These are phyloP conservation scores for Zaprionus lineosus DNA, from an alignment of 2,888 invertebrate species.

Conservation along the genomic window DNA sequence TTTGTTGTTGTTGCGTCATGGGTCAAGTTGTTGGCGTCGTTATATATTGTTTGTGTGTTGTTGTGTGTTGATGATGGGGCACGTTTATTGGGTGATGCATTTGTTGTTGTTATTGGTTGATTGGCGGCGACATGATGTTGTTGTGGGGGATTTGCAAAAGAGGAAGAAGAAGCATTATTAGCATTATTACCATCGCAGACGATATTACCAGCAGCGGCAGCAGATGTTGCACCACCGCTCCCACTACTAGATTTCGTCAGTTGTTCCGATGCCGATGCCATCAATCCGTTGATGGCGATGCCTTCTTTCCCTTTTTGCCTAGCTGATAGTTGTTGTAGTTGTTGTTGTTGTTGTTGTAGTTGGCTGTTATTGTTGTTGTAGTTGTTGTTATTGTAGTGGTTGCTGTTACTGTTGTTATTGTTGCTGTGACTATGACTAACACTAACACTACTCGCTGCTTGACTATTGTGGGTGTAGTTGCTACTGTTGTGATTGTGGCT, in stretches of 20 bases:
- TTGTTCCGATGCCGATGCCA: constrained; percentile 73
- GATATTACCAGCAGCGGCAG: constrained; percentile 81
- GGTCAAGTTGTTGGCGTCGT: constrained; percentile 71
- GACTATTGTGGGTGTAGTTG: constrained; percentile 49
- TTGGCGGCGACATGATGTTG: constrained; percentile 82
- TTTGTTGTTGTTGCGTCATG: constrained; percentile 77
- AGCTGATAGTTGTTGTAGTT: constrained; percentile 68
- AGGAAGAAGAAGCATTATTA: constrained; percentile 85
- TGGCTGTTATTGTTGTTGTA: constrained; percentile 58
- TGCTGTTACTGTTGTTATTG: constrained; percentile 46
- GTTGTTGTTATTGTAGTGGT: constrained; percentile 34
- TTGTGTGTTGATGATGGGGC: constrained; percentile 69
- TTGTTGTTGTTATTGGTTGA: constrained; percentile 57
- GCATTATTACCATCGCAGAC: constrained; percentile 85
- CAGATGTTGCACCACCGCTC: constrained; percentile 72
- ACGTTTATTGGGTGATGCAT: constrained; percentile 74
- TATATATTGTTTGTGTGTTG: constrained; percentile 67
- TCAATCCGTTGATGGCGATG: constrained; percentile 69
- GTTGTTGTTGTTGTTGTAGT: constrained; percentile 29
- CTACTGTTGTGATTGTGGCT: constrained; percentile 37
- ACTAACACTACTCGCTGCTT: constrained; percentile 74
- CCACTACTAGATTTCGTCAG: constrained; percentile 81
- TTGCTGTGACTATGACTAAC: constrained; percentile 59
- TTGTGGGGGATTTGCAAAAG: constrained; percentile 84
- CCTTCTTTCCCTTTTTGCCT: constrained; percentile 83